phyloP scores from a whole-genome alignment of 2,113 vertebrate genomes.

The Cisticola juncidis region DNA sequence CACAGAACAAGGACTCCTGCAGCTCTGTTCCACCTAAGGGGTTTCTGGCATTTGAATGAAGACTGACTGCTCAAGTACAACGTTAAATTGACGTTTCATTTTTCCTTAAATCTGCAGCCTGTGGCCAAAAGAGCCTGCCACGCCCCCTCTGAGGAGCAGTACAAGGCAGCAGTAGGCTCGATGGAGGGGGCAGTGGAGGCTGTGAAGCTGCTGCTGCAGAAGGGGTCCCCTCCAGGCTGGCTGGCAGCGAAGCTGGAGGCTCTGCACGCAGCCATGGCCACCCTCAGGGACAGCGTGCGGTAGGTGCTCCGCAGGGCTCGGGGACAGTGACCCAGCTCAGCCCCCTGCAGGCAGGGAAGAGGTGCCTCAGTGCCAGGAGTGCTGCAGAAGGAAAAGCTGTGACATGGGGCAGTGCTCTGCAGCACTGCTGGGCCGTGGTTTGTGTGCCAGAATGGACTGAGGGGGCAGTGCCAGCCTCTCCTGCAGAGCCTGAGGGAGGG shows the following conservation, averaged over 20 bases:
- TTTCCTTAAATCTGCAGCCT: slow-evolving; percentile 74
- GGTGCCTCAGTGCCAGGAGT: background rate
- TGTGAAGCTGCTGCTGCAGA: slow-evolving; percentile 69
- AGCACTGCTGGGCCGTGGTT: background rate
- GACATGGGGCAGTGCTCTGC: background rate
- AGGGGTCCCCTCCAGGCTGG: slow-evolving; percentile 78
- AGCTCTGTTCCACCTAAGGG: background rate
- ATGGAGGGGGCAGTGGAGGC: slow-evolving; percentile 79
- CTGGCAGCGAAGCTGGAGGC: slow-evolving; percentile 73
- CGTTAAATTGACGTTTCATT: background rate
- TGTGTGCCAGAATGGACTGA: background rate
- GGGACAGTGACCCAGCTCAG: background rate
- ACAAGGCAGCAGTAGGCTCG: slow-evolving; percentile 71
- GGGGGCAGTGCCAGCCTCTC: background rate
- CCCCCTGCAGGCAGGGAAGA: background rate
- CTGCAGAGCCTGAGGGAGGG: background rate
- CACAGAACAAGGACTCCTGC: background rate
- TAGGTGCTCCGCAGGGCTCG: background rate
- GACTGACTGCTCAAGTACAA: background rate
- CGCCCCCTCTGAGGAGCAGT: slow-evolving; percentile 76
- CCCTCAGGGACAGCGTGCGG: background rate
- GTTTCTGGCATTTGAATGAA: background rate
- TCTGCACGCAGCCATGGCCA: slow-evolving; percentile 73
- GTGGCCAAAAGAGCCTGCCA: slow-evolving; percentile 81
- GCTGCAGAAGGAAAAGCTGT: background rate